Percentiles rank a stretch among this genome's conserved stretches.
Evolutionary conservation across 2,797 vertebrate species (phyloP).

Genomic region (Tamandua tetradactyla): DNA sequence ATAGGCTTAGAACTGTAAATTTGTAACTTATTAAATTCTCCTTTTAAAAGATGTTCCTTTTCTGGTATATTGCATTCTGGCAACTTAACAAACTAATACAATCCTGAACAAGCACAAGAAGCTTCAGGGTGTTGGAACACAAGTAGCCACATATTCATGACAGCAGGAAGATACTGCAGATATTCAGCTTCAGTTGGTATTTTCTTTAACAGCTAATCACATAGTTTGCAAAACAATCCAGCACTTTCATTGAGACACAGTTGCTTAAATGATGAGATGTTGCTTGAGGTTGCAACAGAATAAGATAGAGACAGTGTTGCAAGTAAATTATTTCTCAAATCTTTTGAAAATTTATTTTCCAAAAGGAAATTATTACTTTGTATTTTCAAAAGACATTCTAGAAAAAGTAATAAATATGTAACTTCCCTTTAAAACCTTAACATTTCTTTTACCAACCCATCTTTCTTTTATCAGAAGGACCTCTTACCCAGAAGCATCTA

Average conservation of each 20-base stretch:
- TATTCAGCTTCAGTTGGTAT: conserved; percentile 29
- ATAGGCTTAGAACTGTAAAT: too few species aligned
- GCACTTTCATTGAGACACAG: neutral
- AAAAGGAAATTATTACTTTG: neutral
- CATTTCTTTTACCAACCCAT: neutral
- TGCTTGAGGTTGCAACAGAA: conserved; percentile 36
- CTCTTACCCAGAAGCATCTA: neutral
- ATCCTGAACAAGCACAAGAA: conserved; percentile 43
- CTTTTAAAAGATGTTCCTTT: too few species aligned
- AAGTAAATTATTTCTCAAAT: conserved; percentile 40
- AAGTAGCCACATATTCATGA: conserved; percentile 10
- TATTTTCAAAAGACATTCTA: neutral
- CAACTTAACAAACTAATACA: too few species aligned
- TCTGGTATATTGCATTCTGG: too few species aligned
- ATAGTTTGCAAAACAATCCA: conserved; percentile 32
- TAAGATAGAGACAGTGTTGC: neutral
- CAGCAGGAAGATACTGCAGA: neutral
- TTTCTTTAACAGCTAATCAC: neutral
- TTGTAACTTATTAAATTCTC: too few species aligned
- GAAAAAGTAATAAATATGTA: conserved; percentile 25
- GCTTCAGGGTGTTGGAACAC: neutral
- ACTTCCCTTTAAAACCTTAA: conserved; percentile 29
- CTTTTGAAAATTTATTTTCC: conserved; percentile 43
- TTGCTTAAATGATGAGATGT: conserved; percentile 4
- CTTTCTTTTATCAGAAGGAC: conserved; percentile 31